Conservation (phyloP, 2,888 invertebrate genomes). For the Agrotis segetum region DNA sequence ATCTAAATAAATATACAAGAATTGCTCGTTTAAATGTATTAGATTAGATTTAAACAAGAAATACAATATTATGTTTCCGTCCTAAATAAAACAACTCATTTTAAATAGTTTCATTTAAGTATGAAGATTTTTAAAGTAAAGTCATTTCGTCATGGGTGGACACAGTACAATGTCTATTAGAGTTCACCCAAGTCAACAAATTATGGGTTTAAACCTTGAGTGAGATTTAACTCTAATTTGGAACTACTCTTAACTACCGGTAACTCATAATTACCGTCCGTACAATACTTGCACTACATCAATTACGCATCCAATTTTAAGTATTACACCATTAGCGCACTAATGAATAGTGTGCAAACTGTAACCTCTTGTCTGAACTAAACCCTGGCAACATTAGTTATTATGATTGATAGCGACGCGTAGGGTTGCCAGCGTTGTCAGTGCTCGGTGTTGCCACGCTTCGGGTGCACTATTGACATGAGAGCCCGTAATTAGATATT, state of each 20-base stretch:
- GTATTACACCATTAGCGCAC: slow-evolving; percentile 68
- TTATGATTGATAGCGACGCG: slow-evolving; percentile 71
- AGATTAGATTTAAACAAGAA: no score
- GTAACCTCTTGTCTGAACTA: slow-evolving; percentile 76
- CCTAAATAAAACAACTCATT: no score
- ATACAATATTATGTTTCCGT: no score
- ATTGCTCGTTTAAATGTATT: no score
- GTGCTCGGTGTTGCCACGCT: slow-evolving; percentile 30
- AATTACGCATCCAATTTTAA: slow-evolving; percentile 69
- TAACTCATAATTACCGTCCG: slow-evolving; percentile 40
- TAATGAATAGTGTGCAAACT: slow-evolving; percentile 76
- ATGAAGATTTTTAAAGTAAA: no score
- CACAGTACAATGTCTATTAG: no score
- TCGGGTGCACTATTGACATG: slow-evolving; percentile 18
- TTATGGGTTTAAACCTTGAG: no score
- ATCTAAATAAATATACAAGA: no score
- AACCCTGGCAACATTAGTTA: slow-evolving; percentile 73
- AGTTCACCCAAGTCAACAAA: no score
- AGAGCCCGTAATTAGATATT: slow-evolving; percentile 32
- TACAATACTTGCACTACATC: slow-evolving; percentile 49
- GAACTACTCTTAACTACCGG: neutral
- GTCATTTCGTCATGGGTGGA: no score
- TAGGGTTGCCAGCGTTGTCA: slow-evolving; percentile 51
- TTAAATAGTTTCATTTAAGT: no score
- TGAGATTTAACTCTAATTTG: neutral